phyloP scores from a whole-genome alignment of 2,797 vertebrate genomes.

The Chaetodon trifasciatus region DNA sequence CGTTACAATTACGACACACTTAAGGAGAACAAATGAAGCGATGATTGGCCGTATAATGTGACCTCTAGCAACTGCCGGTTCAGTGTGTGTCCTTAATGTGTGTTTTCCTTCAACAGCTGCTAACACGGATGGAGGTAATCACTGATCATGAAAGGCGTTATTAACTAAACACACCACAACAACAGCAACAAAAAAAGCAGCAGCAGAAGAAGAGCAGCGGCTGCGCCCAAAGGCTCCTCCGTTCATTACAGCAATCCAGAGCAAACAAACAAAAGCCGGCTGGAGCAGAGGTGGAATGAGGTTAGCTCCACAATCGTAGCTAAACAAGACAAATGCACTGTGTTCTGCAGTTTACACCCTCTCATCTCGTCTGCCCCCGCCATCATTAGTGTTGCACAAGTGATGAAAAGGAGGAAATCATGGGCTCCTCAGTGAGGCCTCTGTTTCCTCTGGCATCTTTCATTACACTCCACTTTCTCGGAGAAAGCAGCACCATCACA shows the following conservation, averaged over 20 bases:
- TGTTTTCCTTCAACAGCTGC: conserved; percentile 53
- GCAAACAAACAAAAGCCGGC: conserved; percentile 6
- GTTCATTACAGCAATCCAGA: conserved; percentile 24
- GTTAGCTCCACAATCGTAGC: conserved; percentile 43
- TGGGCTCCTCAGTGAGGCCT: background rate
- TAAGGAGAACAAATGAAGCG: conserved; percentile 64
- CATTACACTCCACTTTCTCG: conserved; percentile 5
- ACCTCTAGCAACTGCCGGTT: conserved; percentile 43
- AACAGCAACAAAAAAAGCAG: background rate
- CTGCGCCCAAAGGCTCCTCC: conserved; percentile 14
- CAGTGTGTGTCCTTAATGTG: background rate
- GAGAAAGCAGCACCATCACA: background rate
- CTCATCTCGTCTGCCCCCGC: conserved; percentile 1
- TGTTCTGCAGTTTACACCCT: conserved; percentile 18
- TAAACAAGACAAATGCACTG: conserved; percentile 62
- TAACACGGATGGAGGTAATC: conserved; percentile 44
- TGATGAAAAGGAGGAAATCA: conserved; percentile 37
- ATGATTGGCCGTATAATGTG: conserved; percentile 61
- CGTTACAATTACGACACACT: conserved; percentile 54
- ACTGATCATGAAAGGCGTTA: conserved; percentile 16
- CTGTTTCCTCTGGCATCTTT: conserved; percentile 35
- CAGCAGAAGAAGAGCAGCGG: conserved; percentile 1
- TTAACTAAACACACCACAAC: background rate
- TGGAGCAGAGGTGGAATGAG: conserved; percentile 47
- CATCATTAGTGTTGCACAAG: conserved; percentile 25